These are phyloP conservation scores for Andrena bucephala DNA, from an alignment of 2,888 invertebrate genomes.

Conservation along the genomic window DNA sequence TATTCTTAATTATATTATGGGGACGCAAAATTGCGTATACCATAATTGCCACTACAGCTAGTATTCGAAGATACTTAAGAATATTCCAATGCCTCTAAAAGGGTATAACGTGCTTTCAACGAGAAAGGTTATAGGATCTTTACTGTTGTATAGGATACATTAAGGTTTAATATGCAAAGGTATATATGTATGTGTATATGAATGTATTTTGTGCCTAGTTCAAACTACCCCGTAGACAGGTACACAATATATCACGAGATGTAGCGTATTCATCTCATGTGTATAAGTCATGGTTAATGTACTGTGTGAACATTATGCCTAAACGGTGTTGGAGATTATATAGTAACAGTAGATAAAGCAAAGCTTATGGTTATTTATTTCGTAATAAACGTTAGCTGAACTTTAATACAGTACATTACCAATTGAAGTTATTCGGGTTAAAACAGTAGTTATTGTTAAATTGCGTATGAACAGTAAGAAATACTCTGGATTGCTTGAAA, in stretches of 20 bases:
- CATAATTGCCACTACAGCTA: background rate
- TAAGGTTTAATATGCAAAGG: conserved; percentile 6
- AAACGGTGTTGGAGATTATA: conserved; percentile 8
- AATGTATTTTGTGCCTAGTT: conserved; percentile 26
- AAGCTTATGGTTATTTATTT: conserved; percentile 34
- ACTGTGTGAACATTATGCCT: conserved; percentile 47
- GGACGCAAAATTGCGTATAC: no score
- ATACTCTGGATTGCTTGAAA: no score
- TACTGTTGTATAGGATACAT: background rate
- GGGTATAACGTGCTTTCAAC: background rate
- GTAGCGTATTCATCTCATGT: conserved; percentile 19
- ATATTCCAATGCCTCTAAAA: background rate
- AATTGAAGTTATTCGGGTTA: background rate
- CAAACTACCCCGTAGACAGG: conserved; percentile 28
- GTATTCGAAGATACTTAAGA: no score
- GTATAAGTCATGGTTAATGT: conserved; percentile 54
- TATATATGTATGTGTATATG: background rate
- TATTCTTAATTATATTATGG: background rate
- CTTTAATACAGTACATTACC: background rate
- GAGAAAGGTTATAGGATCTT: background rate
- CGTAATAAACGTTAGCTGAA: conserved; percentile 29
- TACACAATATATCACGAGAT: conserved; percentile 32
- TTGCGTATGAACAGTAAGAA: no score
- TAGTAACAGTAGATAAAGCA: conserved; percentile 32
- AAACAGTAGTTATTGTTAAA: background rate